phyloP scores from a whole-genome alignment of 92 coral and sea anemone genomes.

The Epizoanthus stellaris region DNA sequence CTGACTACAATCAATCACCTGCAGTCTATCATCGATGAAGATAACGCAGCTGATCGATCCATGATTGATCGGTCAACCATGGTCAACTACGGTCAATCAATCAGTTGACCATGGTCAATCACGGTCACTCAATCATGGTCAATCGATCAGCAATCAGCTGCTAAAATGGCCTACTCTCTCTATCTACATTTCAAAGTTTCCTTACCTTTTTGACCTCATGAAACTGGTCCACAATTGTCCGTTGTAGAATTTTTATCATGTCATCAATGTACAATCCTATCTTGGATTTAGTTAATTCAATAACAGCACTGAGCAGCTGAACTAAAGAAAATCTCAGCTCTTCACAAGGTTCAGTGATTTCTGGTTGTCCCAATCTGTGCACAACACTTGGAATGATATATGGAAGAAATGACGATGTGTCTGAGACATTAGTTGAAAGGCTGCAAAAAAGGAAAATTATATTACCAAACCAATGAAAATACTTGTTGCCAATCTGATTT shows the following conservation, averaged over 20 bases:
- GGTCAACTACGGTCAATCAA: no score
- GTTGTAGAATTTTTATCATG: constrained; percentile 87
- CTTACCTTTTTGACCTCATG: constrained; percentile 98
- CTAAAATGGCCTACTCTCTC: no score
- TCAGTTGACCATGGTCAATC: no score
- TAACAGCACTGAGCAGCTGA: constrained; percentile 68
- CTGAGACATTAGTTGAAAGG: constrained; percentile 67
- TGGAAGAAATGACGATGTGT: constrained; percentile 82
- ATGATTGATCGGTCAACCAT: neutral
- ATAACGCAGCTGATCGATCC: neutral
- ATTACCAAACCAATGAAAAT: neutral
- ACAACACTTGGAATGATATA: constrained; percentile 87
- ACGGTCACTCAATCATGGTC: no score
- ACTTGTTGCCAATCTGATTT: neutral
- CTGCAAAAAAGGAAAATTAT: constrained; percentile 25
- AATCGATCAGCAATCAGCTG: no score
- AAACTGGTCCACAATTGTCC: constrained; percentile 89
- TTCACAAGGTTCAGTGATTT: constrained; percentile 87
- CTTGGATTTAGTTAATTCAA: constrained; percentile 73
- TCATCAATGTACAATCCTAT: constrained; percentile 89
- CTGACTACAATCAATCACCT: no score
- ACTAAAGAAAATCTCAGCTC: constrained; percentile 79
- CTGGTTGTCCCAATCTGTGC: constrained; percentile 94
- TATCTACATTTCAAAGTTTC: no score
- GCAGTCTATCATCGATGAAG: no score